Conservation (phyloP, 1,140 invertebrate genomes). For the Conus ventricosus region DNA sequence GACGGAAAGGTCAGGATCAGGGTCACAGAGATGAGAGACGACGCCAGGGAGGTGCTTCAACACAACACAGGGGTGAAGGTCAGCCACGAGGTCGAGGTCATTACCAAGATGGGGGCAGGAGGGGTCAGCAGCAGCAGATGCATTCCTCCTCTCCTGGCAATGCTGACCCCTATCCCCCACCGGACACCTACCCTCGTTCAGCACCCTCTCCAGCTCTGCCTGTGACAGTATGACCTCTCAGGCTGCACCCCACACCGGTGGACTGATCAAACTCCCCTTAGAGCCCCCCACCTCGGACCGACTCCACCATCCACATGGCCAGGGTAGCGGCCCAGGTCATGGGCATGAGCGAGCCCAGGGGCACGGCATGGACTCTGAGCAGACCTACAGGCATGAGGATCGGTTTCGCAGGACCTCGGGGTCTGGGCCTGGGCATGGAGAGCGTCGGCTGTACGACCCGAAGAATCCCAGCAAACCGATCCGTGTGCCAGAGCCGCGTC, state of each 20-base stretch:
- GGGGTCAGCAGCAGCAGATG: not conserved
- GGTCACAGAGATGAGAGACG: not conserved
- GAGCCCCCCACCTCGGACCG: conserved; percentile 33
- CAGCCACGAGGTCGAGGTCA: not conserved
- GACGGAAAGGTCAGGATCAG: not conserved
- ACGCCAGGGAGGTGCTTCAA: not conserved
- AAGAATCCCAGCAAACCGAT: conserved; percentile 84
- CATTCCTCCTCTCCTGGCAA: conserved; percentile 1
- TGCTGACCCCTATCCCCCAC: not conserved
- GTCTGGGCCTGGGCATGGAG: conserved; percentile 27
- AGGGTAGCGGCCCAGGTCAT: not conserved
- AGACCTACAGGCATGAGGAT: conserved; percentile 14
- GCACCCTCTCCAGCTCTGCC: conserved; percentile 24
- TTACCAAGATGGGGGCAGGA: conserved; percentile 7
- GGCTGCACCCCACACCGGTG: conserved; percentile 43
- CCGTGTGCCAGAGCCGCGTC: conserved; percentile 73
- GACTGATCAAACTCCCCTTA: conserved; percentile 54
- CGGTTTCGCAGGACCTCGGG: conserved; percentile 2
- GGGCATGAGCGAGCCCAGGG: not conserved
- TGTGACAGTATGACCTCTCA: not conserved
- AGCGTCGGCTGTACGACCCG: conserved; percentile 79
- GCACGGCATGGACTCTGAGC: not conserved
- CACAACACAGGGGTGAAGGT: conserved; percentile 7
- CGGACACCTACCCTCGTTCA: conserved; percentile 11
- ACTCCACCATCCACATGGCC: conserved; percentile 10